Evolutionary conservation across 2,888 invertebrate species (phyloP).

Genomic region (Napeogenes sylphis): DNA sequence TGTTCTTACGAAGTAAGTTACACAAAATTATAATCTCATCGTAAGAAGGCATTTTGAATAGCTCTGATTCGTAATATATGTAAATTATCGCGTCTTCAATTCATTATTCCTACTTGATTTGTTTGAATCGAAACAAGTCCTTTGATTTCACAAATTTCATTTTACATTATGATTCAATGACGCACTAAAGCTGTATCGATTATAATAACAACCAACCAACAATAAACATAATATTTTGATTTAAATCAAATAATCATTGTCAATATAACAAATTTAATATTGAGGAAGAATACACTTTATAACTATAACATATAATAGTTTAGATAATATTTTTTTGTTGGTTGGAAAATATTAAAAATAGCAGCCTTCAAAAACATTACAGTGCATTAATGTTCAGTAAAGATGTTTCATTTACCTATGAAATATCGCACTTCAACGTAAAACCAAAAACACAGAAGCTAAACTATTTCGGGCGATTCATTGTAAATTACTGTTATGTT

Average conservation of each 20-base stretch:
- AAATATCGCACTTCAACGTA: too few relatives aligned
- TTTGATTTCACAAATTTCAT: conserved; percentile 31
- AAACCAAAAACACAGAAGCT: too few relatives aligned
- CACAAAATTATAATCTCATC: conserved; percentile 38
- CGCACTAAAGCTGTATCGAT: conserved; percentile 5
- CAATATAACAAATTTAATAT: conserved; percentile 1
- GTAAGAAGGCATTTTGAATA: conserved; percentile 41
- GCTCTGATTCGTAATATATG: conserved; percentile 53
- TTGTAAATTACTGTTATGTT: too few relatives aligned
- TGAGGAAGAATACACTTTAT: background rate
- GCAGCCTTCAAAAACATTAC: too few relatives aligned
- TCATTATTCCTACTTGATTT: conserved; percentile 29
- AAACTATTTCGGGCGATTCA: too few relatives aligned
- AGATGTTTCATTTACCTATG: background rate
- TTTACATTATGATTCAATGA: conserved; percentile 23
- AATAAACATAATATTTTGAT: conserved; percentile 7
- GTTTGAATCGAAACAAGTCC: conserved; percentile 25
- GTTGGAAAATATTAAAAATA: too few relatives aligned
- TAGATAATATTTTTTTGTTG: too few relatives aligned
- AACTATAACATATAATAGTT: background rate
- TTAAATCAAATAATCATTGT: conserved; percentile 1
- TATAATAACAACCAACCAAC: conserved; percentile 8
- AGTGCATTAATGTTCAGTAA: too few relatives aligned
- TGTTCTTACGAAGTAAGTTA: conserved; percentile 24
- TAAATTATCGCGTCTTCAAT: conserved; percentile 43